A percentile compares a stretch with the other conserved stretches of the same genome.
These are phyloP conservation scores for Halcyon malimbica DNA, from an alignment of 2,113 vertebrate genomes.

Conservation along the genomic window DNA sequence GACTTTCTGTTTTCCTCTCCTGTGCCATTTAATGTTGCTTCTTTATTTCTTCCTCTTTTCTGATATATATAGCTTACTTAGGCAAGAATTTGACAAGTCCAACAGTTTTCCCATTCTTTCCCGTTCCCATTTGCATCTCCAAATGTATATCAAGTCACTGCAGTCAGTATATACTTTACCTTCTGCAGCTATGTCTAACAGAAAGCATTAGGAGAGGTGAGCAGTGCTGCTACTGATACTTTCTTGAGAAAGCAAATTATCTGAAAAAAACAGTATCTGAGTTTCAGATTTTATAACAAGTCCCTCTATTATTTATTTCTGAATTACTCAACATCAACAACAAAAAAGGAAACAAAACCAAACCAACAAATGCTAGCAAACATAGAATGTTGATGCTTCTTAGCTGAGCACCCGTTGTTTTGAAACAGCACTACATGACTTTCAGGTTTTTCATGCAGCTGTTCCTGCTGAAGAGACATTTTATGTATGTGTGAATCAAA, in stretches of 20 bases:
- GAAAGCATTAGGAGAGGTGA: background rate
- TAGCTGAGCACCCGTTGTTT: background rate
- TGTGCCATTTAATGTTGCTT: background rate
- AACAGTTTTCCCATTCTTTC: background rate
- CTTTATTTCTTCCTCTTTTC: background rate
- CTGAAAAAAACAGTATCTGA: background rate
- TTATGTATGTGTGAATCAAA: background rate
- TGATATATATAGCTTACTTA: background rate
- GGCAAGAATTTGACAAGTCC: background rate
- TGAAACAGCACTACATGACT: background rate
- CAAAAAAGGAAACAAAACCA: background rate
- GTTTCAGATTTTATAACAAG: conserved; percentile 18
- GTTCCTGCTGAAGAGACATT: background rate
- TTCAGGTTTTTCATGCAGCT: background rate
- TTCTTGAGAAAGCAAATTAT: conserved; percentile 28
- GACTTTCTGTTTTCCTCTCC: background rate
- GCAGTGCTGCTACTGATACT: background rate
- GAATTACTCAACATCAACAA: background rate
- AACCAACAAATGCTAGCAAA: background rate
- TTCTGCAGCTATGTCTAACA: background rate
- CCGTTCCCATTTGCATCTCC: background rate
- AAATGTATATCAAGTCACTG: background rate
- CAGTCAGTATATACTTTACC: background rate
- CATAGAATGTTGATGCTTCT: background rate
- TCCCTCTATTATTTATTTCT: conserved; percentile 11